Conservation (phyloP, 2,888 invertebrate genomes). For the Margaritifera margaritifera region DNA sequence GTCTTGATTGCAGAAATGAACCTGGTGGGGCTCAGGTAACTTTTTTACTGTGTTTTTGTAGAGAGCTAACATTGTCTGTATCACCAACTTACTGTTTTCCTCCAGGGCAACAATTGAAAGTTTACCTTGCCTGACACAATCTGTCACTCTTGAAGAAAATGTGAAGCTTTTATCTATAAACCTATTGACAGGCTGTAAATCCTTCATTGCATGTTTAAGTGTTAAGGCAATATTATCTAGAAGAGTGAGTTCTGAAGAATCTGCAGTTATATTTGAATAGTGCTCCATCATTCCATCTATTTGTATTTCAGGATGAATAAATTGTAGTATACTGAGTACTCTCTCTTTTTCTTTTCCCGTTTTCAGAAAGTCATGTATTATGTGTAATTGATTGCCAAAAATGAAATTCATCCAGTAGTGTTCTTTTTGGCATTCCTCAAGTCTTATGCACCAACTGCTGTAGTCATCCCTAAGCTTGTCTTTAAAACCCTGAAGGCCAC, state of each 20-base stretch:
- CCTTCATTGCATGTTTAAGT: conserved; percentile 20
- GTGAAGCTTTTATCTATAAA: conserved; percentile 5
- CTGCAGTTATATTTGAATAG: not conserved
- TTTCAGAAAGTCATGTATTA: conserved; percentile 29
- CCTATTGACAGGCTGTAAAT: conserved; percentile 9
- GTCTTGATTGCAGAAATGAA: conserved; percentile 41
- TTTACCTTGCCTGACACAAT: conserved; percentile 32
- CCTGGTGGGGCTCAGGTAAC: conserved; percentile 44
- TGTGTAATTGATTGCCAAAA: conserved; percentile 38
- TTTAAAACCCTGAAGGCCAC: conserved; percentile 4
- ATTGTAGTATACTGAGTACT: conserved; percentile 25
- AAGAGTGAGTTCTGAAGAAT: not conserved
- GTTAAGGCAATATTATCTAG: conserved; percentile 20
- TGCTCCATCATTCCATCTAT: conserved; percentile 1
- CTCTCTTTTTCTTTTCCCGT: conserved; percentile 2
- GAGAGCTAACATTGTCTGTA: conserved; percentile 39
- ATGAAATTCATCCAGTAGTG: conserved; percentile 42
- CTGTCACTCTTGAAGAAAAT: conserved; percentile 16
- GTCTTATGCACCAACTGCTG: conserved; percentile 25
- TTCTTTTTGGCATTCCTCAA: conserved; percentile 14
- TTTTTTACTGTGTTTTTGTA: conserved; percentile 35
- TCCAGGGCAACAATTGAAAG: conserved; percentile 38
- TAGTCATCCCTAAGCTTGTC: conserved; percentile 9
- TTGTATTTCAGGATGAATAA: conserved; percentile 28
- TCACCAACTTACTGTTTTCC: conserved; percentile 33